Percentiles rank a stretch among this genome's conserved stretches.
Evolutionary conservation across 2,797 vertebrate genomes (phyloP).

Genomic region (Margarornis squamiger): DNA sequence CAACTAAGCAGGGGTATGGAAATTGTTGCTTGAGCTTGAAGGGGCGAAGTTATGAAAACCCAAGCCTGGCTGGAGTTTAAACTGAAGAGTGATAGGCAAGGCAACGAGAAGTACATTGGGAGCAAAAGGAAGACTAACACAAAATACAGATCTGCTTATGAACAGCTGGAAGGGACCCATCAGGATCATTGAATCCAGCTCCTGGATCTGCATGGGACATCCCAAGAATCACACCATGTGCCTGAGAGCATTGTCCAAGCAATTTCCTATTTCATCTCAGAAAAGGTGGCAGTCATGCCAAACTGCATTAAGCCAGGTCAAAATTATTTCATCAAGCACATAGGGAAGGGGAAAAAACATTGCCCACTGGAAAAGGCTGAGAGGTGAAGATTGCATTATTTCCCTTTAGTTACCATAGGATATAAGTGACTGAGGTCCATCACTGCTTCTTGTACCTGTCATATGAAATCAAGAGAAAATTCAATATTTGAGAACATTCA

Average conservation of each 20-base stretch:
- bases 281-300: not conserved
- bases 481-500: not conserved
- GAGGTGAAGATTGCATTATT: not conserved
- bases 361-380: not conserved
- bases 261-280: not conserved
- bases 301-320: not conserved
- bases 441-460: not conserved
- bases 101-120: not conserved
- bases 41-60: not conserved
- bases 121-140: not conserved
- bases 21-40: not conserved
- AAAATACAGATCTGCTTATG: not conserved
- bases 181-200: not conserved
- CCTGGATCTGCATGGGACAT: not conserved
- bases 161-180: not conserved
- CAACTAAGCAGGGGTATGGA: not conserved
- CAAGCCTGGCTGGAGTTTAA: not conserved
- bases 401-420: not conserved
- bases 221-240: not conserved
- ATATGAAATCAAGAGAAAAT: not conserved
- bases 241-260: not conserved
- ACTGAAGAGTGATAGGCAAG: not conserved
- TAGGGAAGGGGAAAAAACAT: not conserved
- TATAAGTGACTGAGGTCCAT: not conserved
- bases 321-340: not conserved